phyloP scores from a whole-genome alignment of 2,113 vertebrate genomes.

The Pontoporia blainvillei region DNA sequence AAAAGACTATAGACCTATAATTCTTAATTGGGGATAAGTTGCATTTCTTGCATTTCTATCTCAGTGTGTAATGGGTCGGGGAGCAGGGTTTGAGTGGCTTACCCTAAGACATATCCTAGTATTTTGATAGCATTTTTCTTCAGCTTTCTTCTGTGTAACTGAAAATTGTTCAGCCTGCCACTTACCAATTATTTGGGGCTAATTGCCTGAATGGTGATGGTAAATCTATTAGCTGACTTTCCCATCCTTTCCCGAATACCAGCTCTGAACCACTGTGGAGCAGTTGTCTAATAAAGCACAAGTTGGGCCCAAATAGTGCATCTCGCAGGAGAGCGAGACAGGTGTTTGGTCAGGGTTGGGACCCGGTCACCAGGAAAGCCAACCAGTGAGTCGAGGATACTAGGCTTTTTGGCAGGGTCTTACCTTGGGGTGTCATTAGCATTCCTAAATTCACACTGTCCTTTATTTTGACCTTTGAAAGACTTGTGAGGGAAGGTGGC shows the following conservation, averaged over 20 bases:
- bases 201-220: not conserved
- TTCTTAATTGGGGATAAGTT: not conserved
- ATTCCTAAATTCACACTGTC: constrained; percentile 29
- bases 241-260: not conserved
- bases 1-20: not conserved
- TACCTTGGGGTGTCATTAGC: not conserved
- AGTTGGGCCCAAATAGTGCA: not conserved
- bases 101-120: not conserved
- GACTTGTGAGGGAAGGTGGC: constrained; percentile 23
- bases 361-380: not conserved
- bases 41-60: not conserved
- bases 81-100: not conserved
- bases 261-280: not conserved
- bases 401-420: not conserved
- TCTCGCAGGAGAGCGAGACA: not conserved
- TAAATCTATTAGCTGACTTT: not conserved
- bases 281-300: not conserved
- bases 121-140: not conserved
- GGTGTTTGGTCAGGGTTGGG: not conserved
- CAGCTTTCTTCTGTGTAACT: not conserved
- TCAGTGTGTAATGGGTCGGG: not conserved
- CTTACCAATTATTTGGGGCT: not conserved
- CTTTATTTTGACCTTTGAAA: constrained; percentile 58
- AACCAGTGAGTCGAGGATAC: not conserved
- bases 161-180: not conserved